A percentile compares a stretch with the other conserved stretches of the same genome.
These are phyloP conservation scores for Limosa lapponica DNA, from an alignment of 2,797 vertebrate species.

Conservation along the genomic window DNA sequence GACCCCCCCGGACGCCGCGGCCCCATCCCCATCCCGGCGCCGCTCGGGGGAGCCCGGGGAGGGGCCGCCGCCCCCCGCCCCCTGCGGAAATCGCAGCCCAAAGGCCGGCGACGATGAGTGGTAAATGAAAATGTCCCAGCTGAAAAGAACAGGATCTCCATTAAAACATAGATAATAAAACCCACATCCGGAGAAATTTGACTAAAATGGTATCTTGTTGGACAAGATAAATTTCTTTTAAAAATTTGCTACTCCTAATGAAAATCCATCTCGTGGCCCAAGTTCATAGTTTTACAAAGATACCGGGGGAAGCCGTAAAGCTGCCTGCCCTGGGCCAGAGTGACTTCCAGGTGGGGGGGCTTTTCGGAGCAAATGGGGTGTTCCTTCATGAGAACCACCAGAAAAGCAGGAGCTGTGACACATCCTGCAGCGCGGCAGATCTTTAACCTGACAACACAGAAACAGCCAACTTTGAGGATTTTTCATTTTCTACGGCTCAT, in stretches of 20 bases:
- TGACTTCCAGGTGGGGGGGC: accelerated
- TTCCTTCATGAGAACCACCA: neutral
- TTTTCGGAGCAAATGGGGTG: too few species aligned
- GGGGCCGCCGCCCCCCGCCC: neutral
- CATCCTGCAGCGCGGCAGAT: accelerated
- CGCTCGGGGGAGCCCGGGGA: neutral
- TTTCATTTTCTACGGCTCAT: neutral
- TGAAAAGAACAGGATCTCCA: neutral
- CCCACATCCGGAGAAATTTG: accelerated
- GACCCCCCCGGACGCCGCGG: neutral
- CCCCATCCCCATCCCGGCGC: too few species aligned
- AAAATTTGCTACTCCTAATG: accelerated
- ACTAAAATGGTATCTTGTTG: accelerated
- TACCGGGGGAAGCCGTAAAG: accelerated
- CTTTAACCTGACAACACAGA: neutral
- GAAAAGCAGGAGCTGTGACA: neutral
- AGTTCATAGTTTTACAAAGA: accelerated
- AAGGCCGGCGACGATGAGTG: neutral
- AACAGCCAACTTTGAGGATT: accelerated
- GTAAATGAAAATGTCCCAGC: too few species aligned
- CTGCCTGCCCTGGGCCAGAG: neutral
- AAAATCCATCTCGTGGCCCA: neutral
- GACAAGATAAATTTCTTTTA: too few species aligned
- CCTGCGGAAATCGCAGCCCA: neutral
- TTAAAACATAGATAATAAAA: accelerated